Evolutionary conservation across 1,140 invertebrate genomes (phyloP).

Genomic region (Pseudomyrmex cubaensis): DNA sequence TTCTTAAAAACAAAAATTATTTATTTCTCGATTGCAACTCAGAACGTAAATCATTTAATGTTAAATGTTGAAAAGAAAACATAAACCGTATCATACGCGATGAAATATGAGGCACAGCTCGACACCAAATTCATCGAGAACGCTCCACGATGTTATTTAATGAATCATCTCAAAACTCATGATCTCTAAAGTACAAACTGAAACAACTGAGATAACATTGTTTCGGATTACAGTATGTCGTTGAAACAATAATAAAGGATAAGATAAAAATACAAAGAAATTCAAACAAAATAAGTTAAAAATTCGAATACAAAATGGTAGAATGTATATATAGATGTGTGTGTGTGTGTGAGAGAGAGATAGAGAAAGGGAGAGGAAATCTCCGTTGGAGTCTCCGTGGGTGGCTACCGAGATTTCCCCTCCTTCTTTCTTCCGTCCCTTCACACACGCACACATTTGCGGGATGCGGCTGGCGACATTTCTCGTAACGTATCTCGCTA

Average conservation of each 20-base stretch:
- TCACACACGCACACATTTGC: not conserved
- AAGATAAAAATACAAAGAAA: not conserved
- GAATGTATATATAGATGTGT: not conserved
- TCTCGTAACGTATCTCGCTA: conserved; percentile 56
- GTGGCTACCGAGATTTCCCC: conserved; percentile 74
- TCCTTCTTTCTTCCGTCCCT: conserved; percentile 57
- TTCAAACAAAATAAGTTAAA: not conserved
- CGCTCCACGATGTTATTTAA: not conserved
- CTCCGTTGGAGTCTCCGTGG: conserved; percentile 71
- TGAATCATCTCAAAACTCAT: not conserved
- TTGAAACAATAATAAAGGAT: not conserved
- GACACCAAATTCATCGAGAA: not conserved
- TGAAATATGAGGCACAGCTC: not conserved
- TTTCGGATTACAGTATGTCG: not conserved
- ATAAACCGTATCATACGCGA: too few relatives aligned
- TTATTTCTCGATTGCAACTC: not conserved
- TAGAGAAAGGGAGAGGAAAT: not conserved
- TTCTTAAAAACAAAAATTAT: not conserved
- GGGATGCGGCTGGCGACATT: conserved; percentile 24
- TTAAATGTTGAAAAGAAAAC: not conserved
- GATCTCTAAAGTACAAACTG: not conserved
- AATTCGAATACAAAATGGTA: conserved; percentile 29
- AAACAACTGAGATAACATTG: too few relatives aligned
- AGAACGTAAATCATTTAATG: not conserved
- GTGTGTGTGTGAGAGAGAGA: too few relatives aligned